Percentiles rank a stretch among this genome's conserved stretches.
Evolutionary conservation across 1,140 invertebrate species (phyloP).

Genomic region (Drosophila azteca): DNA sequence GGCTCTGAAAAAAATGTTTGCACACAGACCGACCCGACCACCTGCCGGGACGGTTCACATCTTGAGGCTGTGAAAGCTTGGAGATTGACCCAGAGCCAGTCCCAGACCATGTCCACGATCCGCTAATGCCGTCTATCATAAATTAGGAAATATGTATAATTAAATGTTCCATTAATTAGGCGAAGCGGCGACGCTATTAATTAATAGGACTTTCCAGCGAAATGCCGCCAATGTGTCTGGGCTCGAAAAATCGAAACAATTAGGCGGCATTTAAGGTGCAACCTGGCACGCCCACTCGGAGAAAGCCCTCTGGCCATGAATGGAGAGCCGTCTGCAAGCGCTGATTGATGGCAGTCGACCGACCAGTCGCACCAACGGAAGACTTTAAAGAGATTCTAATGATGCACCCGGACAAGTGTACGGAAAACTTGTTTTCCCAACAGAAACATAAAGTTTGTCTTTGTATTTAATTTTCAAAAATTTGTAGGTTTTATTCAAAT

Average conservation of each 20-base stretch:
- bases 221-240: slow-evolving; percentile 60
- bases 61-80: slow-evolving; percentile 66
- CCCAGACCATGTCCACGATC: slow-evolving; percentile 26
- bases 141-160: slow-evolving; percentile 77
- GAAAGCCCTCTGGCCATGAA: slow-evolving; percentile 38
- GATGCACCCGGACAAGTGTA: not conserved
- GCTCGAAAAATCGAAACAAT: slow-evolving; percentile 63
- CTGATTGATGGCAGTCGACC: slow-evolving; percentile 74
- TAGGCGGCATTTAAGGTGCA: slow-evolving; percentile 75
- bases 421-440: not conserved
- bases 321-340: slow-evolving; percentile 42
- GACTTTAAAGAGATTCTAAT: slow-evolving; percentile 6
- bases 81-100: not conserved
- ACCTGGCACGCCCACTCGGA: slow-evolving; percentile 53
- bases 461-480: slow-evolving; percentile 59
- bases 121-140: slow-evolving; percentile 51
- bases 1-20: not conserved
- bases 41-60: slow-evolving; percentile 15
- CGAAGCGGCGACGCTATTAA: slow-evolving; percentile 58
- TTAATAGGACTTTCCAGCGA: slow-evolving; percentile 69
- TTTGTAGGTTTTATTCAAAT: slow-evolving; percentile 78
- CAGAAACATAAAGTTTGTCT: no score
- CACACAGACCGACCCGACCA: slow-evolving; percentile 9
- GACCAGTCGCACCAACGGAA: slow-evolving; percentile 11
- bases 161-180: slow-evolving; percentile 70